Percentiles rank a stretch among this genome's conserved stretches.
phyloP scores from a whole-genome alignment of 2,797 vertebrate genomes.

The Miichthys miiuy region DNA sequence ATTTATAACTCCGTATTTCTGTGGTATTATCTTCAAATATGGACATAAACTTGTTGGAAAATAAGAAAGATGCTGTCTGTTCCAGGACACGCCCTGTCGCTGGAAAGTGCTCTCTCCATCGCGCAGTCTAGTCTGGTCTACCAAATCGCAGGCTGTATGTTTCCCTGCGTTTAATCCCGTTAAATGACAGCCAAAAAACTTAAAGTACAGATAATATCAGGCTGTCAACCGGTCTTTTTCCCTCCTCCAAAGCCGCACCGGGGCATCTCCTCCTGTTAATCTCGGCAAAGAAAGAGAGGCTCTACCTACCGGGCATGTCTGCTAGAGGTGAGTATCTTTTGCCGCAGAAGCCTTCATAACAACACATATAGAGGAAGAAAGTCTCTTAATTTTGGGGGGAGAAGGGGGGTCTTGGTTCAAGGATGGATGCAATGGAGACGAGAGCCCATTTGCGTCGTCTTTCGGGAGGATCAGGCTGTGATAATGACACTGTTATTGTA shows the following conservation, averaged over 20 bases:
- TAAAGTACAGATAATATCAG: slow-evolving; percentile 33
- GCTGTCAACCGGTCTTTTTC: slow-evolving; percentile 13
- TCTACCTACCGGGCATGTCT: slow-evolving; percentile 85
- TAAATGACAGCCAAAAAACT: slow-evolving; percentile 51
- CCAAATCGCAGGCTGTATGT: slow-evolving; percentile 45
- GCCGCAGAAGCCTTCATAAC: slow-evolving; percentile 79
- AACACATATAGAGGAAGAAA: slow-evolving; percentile 31
- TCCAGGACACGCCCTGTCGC: slow-evolving; percentile 84
- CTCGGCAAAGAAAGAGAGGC: slow-evolving; percentile 61
- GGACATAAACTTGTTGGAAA: slow-evolving; percentile 70
- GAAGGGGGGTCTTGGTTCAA: slow-evolving; percentile 26
- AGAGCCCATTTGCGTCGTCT: slow-evolving; percentile 61
- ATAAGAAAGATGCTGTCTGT: slow-evolving; percentile 79
- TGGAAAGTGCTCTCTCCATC: slow-evolving; percentile 72
- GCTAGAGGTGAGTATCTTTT: slow-evolving; percentile 83
- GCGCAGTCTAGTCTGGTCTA: slow-evolving; percentile 53
- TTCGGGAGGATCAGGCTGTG: slow-evolving; percentile 55
- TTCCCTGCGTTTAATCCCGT: slow-evolving; percentile 38
- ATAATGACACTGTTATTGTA: slow-evolving; percentile 59
- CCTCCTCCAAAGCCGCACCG: slow-evolving; percentile 26
- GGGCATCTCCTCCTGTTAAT: slow-evolving; percentile 52
- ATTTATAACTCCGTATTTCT: slow-evolving; percentile 6
- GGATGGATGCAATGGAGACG: slow-evolving; percentile 30
- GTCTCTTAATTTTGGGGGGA: slow-evolving; percentile 26
- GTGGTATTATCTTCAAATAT: slow-evolving; percentile 39